These are phyloP conservation scores for Holocentrus rufus DNA, from an alignment of 2,797 vertebrate species.

Conservation along the genomic window DNA sequence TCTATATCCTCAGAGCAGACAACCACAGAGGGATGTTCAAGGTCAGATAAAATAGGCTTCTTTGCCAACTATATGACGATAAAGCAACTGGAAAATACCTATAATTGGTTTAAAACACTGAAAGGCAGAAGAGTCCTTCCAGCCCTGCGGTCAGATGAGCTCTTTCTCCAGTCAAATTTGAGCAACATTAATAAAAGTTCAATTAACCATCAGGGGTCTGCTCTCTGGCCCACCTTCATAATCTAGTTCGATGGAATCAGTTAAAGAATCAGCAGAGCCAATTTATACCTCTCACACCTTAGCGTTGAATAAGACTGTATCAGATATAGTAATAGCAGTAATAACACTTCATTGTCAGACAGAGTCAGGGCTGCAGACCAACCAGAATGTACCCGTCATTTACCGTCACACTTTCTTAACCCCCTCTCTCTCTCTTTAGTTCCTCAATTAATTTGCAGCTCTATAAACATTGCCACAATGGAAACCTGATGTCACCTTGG, in stretches of 20 bases:
- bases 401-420: constrained; percentile 47
- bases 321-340: constrained; percentile 41
- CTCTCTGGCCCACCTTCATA: constrained; percentile 70
- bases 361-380: constrained; percentile 18
- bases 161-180: constrained; percentile 75
- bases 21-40: constrained; percentile 77
- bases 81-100: constrained; percentile 76
- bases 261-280: constrained; percentile 71
- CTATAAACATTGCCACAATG: constrained; percentile 63
- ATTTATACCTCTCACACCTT: constrained; percentile 59
- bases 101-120: constrained; percentile 81
- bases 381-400: constrained; percentile 31
- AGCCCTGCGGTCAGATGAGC: constrained; percentile 75
- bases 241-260: constrained; percentile 72
- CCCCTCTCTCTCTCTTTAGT: constrained; percentile 34
- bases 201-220: constrained; percentile 81
- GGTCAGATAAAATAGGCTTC: constrained; percentile 83
- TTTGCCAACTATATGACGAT: constrained; percentile 67
- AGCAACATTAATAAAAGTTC: constrained; percentile 80
- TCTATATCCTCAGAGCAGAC: constrained; percentile 73
- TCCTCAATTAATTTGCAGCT: constrained; percentile 59
- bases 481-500: constrained; percentile 67
- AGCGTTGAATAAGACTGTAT: constrained; percentile 38
- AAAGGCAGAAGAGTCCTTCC: constrained; percentile 64
- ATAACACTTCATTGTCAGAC: constrained; percentile 44